Percentiles rank a stretch among this genome's conserved stretches.
phyloP scores from a whole-genome alignment of 1,140 invertebrate genomes.

The Achroia grisella region DNA sequence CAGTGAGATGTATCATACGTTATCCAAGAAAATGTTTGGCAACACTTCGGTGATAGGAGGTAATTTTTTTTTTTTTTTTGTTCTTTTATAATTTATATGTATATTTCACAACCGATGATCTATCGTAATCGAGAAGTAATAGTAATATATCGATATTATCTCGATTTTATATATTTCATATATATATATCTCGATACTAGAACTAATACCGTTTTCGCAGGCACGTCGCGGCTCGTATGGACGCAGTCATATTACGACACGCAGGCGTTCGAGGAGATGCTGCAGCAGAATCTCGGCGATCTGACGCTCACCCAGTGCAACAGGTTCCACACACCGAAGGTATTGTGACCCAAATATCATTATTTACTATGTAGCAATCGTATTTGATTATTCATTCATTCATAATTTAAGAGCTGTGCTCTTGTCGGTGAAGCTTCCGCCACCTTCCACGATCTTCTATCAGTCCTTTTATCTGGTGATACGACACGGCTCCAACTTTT shows the following conservation, averaged over 20 bases:
- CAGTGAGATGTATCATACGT: conserved; percentile 51
- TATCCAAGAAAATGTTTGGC: conserved; percentile 63
- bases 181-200: too few relatives aligned
- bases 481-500: too few relatives aligned
- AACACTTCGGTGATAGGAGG: conserved; percentile 57
- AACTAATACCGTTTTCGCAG: conserved; percentile 45
- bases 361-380: too few relatives aligned
- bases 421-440: too few relatives aligned
- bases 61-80: conserved; percentile 48
- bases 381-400: too few relatives aligned
- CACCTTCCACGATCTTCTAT: too few relatives aligned
- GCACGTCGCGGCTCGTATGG: conserved; percentile 87
- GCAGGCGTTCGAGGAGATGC: conserved; percentile 86
- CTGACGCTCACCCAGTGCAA: conserved; percentile 77
- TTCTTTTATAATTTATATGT: not conserved
- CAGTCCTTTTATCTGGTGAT: too few relatives aligned
- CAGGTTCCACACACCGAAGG: conserved; percentile 49
- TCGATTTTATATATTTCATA: too few relatives aligned
- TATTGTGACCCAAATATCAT: conserved; percentile 7
- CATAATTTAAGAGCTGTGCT: too few relatives aligned
- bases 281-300: conserved; percentile 83
- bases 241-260: conserved; percentile 95
- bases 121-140: not conserved
- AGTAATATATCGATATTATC: not conserved
- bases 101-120: not conserved